phyloP scores from a whole-genome alignment of 2,797 vertebrate genomes.

The Gambusia yucatana region DNA sequence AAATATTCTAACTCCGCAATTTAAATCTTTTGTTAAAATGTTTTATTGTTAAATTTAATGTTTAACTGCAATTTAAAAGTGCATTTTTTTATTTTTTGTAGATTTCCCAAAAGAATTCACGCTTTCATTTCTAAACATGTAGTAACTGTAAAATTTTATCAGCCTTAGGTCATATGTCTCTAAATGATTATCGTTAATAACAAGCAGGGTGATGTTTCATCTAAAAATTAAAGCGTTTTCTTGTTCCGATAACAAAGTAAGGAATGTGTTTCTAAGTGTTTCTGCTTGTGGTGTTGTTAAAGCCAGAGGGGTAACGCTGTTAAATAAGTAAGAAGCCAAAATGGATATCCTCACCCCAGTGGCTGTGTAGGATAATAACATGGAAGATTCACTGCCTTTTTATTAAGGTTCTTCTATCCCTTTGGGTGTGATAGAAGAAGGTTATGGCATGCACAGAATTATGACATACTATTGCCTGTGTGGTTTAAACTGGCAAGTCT shows the following conservation, averaged over 20 bases:
- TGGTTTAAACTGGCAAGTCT: not conserved
- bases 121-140: not conserved
- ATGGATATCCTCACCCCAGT: slow-evolving; percentile 44
- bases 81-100: not conserved
- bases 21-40: not conserved
- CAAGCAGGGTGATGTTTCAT: not conserved
- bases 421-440: slow-evolving; percentile 36
- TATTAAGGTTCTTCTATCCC: slow-evolving; percentile 32
- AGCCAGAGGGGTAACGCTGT: slow-evolving; percentile 48
- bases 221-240: not conserved
- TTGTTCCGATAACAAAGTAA: not conserved
- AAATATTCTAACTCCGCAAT: not conserved
- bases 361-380: slow-evolving; percentile 24
- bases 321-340: slow-evolving; percentile 67
- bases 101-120: not conserved
- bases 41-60: not conserved
- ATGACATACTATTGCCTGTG: slow-evolving; percentile 13
- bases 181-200: not conserved
- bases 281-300: slow-evolving; percentile 23
- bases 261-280: not conserved
- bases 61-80: not conserved
- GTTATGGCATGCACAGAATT: slow-evolving; percentile 27
- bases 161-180: not conserved
- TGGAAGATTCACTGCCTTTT: slow-evolving; percentile 44
- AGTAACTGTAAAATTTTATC: not conserved